These are phyloP conservation scores for Catocala sponsa DNA, from an alignment of 2,888 invertebrate genomes.

Conservation along the genomic window DNA sequence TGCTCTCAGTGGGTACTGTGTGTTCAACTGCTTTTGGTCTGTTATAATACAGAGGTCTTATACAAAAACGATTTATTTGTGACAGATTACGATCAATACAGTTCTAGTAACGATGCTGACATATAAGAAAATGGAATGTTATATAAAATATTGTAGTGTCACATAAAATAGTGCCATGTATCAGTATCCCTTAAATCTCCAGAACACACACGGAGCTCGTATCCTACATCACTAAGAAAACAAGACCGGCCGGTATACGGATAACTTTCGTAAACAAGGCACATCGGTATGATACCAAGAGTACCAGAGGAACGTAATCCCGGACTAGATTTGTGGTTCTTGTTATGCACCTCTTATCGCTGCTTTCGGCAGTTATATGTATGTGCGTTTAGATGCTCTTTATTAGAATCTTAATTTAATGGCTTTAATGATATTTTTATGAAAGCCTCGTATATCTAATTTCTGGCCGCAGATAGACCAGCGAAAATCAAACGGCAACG, in stretches of 20 bases:
- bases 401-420: slow-evolving; percentile 3
- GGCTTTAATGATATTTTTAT: too few relatives aligned
- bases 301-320: slow-evolving; percentile 37
- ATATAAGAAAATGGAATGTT: too few relatives aligned
- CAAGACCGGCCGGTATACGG: slow-evolving; percentile 31
- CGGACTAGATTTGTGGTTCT: slow-evolving; percentile 44
- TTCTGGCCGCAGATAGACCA: too few relatives aligned
- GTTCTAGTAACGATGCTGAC: too few relatives aligned
- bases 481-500: too few relatives aligned
- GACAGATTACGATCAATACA: too few relatives aligned
- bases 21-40: too few relatives aligned
- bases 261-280: slow-evolving; percentile 44
- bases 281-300: slow-evolving; percentile 31
- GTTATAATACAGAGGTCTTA: too few relatives aligned
- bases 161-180: background rate
- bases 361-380: slow-evolving; percentile 21
- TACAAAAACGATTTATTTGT: too few relatives aligned
- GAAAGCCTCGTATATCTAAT: too few relatives aligned
- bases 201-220: slow-evolving; percentile 36
- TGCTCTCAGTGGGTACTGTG: too few relatives aligned
- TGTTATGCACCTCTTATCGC: slow-evolving; percentile 22
- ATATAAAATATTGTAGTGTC: too few relatives aligned
- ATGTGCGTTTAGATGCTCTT: background rate
- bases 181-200: slow-evolving; percentile 27
- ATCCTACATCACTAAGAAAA: slow-evolving; percentile 37